Conservation (phyloP, 2,113 vertebrate genomes). For the Podarcis cretensis region DNA sequence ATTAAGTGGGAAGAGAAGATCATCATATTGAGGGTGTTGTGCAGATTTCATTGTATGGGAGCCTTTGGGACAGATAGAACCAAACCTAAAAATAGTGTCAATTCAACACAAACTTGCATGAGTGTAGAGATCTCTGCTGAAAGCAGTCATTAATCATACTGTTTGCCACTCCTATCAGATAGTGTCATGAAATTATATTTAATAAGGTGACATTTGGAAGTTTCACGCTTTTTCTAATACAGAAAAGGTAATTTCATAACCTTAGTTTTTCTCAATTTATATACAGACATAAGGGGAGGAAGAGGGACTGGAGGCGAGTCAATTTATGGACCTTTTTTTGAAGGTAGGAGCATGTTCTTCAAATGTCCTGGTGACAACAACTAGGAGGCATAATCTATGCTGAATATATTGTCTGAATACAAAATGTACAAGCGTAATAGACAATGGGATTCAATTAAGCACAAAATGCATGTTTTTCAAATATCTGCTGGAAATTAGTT, state of each 20-base stretch:
- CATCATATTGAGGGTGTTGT: neutral
- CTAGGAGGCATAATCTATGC: neutral
- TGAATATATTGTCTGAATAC: neutral
- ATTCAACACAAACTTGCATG: neutral
- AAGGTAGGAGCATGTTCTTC: conserved; percentile 70
- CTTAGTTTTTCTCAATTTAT: conserved; percentile 28
- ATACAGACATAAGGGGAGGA: conserved; percentile 82
- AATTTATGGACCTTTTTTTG: conserved; percentile 86
- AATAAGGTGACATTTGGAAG: neutral
- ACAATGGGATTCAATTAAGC: neutral
- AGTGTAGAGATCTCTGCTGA: neutral
- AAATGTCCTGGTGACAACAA: neutral
- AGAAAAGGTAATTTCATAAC: neutral
- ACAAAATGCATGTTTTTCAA: neutral
- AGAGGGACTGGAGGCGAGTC: conserved; percentile 84
- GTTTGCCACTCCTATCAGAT: neutral
- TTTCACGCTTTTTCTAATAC: neutral
- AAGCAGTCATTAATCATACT: neutral
- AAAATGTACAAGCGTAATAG: neutral
- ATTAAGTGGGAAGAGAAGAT: neutral
- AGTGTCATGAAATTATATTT: neutral
- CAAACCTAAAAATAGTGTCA: neutral
- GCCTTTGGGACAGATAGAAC: neutral
- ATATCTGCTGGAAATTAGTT: neutral
- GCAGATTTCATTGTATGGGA: neutral